Base-by-base conservation (phyloP, 1,140 invertebrate genomes). In the Tachypleus tridentatus region DNA sequence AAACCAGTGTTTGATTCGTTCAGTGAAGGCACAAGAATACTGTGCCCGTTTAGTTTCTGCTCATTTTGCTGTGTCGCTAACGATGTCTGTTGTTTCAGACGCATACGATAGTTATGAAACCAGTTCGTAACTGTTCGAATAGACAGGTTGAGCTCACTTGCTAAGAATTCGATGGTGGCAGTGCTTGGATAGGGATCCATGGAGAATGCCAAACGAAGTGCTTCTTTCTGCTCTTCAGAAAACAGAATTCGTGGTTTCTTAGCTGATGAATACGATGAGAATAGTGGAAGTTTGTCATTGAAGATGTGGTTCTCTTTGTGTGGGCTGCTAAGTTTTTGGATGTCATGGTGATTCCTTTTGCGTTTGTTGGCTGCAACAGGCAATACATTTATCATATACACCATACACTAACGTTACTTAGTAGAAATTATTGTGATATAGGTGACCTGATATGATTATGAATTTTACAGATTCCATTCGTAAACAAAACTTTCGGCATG, bases 81-180 rank as follows among this genome's bases (percentile, higher is more conserved):
- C 87, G 88, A 51, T 87, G 86, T 65, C 7, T 84, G 82, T 74
- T 95, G 92, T 77, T 99, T 99, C 73, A 97, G 83, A 62, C 96
- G 83, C 92, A 98, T 99, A 64, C 96, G 85, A 78, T 99, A 94
- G 76, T 98, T 99, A 79, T 98, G 96, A 82, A 98, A 98, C 96
- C 96, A 99, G 76, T 98, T 98, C 11, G 92, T 95, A 65, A 99
- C 97, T 51, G 95, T 98, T 70, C 95, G 83, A 7, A 93, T 89
- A 3, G 92, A 91, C n/a, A 99, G 79, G 7, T 85, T 87, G 6
- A 99, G 79, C 76, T 97, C 93, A 29, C 85, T 83, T 9, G 93
- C 93, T 62, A 99, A 80, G 71, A 94, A 94, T 76, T 98, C 96
- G 57, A 98, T 97, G 50, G 92, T 95, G 6, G 87, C 86, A 68